Evolutionary conservation across 2,113 vertebrate species (phyloP).

Genomic region (Gymnobelideus leadbeateri): DNA sequence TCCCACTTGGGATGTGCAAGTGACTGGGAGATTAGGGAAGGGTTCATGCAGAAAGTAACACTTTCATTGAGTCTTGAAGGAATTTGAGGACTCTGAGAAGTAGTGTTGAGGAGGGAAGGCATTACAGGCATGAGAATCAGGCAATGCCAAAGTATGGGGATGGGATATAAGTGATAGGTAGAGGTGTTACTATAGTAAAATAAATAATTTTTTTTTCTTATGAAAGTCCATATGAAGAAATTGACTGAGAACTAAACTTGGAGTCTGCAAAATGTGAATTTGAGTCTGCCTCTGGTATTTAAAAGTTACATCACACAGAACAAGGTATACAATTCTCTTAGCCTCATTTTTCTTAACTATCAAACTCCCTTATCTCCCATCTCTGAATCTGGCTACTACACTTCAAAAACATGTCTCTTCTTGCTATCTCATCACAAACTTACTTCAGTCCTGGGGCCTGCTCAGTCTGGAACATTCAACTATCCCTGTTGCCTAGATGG

Average conservation of each 20-base stretch:
- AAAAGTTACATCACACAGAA: conserved; percentile 42
- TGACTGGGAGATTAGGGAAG: background rate
- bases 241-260: background rate
- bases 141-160: background rate
- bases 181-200: background rate
- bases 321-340: background rate
- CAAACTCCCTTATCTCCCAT: background rate
- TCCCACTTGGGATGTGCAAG: background rate
- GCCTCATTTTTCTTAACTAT: background rate
- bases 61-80: background rate
- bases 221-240: background rate
- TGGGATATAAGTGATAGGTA: background rate
- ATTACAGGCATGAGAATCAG: background rate
- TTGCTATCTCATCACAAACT: background rate
- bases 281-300: background rate
- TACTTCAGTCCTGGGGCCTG: background rate
- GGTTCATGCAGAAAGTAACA: background rate
- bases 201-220: too few species aligned
- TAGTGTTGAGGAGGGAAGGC: background rate
- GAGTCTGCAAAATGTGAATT: background rate
- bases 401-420: background rate
- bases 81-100: background rate
- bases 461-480: background rate
- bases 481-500: background rate
- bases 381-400: background rate